These are phyloP conservation scores for Andrena cerasifolii DNA, from an alignment of 1,140 invertebrate species.

Conservation along the genomic window DNA sequence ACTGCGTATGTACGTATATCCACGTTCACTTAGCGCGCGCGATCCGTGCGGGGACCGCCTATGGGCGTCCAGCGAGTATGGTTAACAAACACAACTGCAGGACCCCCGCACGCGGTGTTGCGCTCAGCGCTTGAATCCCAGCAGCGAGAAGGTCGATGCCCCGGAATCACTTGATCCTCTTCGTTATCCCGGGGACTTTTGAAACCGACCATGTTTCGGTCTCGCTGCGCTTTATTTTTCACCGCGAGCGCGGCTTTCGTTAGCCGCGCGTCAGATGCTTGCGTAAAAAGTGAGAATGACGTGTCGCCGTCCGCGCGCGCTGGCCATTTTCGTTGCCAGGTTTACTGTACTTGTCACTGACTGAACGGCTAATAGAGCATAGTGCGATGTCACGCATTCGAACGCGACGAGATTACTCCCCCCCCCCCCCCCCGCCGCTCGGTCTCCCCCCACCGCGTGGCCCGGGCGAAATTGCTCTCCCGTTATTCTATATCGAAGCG, in stretches of 20 bases:
- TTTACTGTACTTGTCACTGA: constrained; percentile 64
- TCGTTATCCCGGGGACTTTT: background rate
- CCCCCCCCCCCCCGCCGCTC: too few relatives aligned
- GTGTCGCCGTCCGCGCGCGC: constrained; percentile 18
- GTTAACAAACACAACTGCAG: too few relatives aligned
- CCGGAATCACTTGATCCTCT: constrained; percentile 5
- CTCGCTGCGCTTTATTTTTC: constrained; percentile 11
- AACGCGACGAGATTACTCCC: constrained; percentile 34
- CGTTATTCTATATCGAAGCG: constrained; percentile 57
- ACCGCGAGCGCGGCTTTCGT: background rate
- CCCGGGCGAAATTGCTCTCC: constrained; percentile 59
- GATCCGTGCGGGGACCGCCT: too few relatives aligned
- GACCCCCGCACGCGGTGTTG: too few relatives aligned
- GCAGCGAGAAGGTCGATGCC: too few relatives aligned
- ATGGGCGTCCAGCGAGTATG: too few relatives aligned
- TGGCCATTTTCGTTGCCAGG: constrained; percentile 36
- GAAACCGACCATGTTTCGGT: background rate
- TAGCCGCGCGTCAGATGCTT: constrained; percentile 31
- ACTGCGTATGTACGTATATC: too few relatives aligned
- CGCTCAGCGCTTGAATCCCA: too few relatives aligned
- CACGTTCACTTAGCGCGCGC: too few relatives aligned
- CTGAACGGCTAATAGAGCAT: constrained; percentile 56
- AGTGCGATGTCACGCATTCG: constrained; percentile 55
- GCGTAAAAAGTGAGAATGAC: constrained; percentile 63
- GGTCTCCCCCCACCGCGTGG: too few relatives aligned